Evolutionary conservation across 2,113 vertebrate species (phyloP).

Genomic region (Dasypus novemcinctus): DNA sequence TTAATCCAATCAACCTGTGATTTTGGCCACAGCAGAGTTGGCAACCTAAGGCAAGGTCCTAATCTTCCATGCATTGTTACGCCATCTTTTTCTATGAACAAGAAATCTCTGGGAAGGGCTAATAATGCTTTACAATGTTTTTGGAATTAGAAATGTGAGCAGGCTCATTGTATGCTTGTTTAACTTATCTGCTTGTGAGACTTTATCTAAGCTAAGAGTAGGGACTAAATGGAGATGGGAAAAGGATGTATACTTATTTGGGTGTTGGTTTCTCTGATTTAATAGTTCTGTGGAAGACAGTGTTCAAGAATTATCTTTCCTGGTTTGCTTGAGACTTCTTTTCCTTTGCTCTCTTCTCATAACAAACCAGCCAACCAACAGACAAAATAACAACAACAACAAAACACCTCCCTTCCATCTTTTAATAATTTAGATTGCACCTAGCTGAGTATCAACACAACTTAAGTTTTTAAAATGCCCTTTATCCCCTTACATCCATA

Average conservation of each 20-base stretch:
- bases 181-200: background rate
- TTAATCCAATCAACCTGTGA: too few relatives aligned
- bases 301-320: background rate
- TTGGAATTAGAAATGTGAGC: background rate
- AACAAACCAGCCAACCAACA: background rate
- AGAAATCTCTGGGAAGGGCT: background rate
- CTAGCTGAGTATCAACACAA: background rate
- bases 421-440: background rate
- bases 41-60: too few relatives aligned
- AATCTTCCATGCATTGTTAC: fast-evolving
- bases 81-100: background rate
- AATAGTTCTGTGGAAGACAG: background rate
- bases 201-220: background rate
- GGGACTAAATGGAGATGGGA: fast-evolving
- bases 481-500: fast-evolving
- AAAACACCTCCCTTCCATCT: background rate
- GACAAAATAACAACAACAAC: background rate
- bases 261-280: background rate
- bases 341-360: background rate
- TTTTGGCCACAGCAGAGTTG: too few relatives aligned
- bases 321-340: background rate
- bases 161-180: background rate
- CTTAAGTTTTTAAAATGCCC: background rate
- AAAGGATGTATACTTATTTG: background rate
- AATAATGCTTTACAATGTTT: background rate